Conservation (phyloP, 1,140 invertebrate genomes). For the Cepaea nemoralis region DNA sequence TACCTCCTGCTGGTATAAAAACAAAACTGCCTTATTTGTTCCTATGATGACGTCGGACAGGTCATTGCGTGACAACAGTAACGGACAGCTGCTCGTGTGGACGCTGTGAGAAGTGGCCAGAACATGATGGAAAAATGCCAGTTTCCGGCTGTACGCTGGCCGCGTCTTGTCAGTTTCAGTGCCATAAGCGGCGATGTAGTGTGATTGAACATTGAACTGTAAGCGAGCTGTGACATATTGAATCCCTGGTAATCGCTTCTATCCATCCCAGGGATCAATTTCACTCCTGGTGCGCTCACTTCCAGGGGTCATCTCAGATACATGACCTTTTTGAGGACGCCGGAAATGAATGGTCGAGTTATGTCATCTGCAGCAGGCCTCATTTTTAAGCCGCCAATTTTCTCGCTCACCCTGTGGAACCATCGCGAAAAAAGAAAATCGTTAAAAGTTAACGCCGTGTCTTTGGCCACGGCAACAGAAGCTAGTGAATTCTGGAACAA, state of each 20-base stretch:
- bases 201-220: constrained; percentile 41
- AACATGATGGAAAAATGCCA: constrained; percentile 27
- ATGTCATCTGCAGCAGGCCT: constrained; percentile 30
- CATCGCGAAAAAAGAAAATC: constrained; percentile 9
- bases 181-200: constrained; percentile 37
- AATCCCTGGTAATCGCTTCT: constrained; percentile 30
- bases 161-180: constrained; percentile 25
- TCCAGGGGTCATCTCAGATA: constrained; percentile 11
- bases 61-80: constrained; percentile 12
- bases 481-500: background rate
- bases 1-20: too few relatives aligned
- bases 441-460: constrained; percentile 5
- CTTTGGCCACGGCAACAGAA: background rate
- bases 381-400: constrained; percentile 30
- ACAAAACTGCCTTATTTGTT: too few relatives aligned
- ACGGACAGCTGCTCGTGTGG: constrained; percentile 24
- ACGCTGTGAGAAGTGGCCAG: constrained; percentile 22
- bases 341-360: constrained; percentile 40
- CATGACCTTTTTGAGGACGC: constrained; percentile 32
- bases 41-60: background rate
- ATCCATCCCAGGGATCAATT: constrained; percentile 31
- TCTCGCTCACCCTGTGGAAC: constrained; percentile 22
- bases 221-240: constrained; percentile 36
- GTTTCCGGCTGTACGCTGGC: constrained; percentile 12
- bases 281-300: constrained; percentile 35